phyloP scores from a whole-genome alignment of 2,888 invertebrate species.

The Nesidiocoris tenuis region DNA sequence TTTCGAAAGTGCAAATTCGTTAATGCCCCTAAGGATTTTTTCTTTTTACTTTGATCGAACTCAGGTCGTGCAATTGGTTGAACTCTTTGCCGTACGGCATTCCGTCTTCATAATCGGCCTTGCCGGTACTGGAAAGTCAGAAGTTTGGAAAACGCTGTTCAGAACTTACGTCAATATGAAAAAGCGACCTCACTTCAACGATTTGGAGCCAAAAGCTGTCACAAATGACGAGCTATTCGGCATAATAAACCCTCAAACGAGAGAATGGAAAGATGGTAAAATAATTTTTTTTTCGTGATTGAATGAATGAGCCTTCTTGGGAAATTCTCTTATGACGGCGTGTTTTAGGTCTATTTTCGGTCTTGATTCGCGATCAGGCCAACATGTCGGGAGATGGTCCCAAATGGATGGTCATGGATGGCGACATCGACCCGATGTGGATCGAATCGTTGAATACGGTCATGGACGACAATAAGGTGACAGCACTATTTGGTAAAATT shows the following conservation, averaged over 20 bases:
- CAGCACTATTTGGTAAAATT: too few species aligned
- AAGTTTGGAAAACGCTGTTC: constrained; percentile 88
- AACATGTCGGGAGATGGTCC: constrained; percentile 81
- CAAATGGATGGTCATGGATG: constrained; percentile 94
- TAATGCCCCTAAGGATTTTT: too few species aligned
- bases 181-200: constrained; percentile 78
- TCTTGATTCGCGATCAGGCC: constrained; percentile 90
- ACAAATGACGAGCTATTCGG: constrained; percentile 95
- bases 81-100: constrained; percentile 88
- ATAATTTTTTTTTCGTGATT: neutral
- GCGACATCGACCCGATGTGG: constrained; percentile 98
- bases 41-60: too few species aligned
- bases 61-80: constrained; percentile 86
- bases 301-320: neutral
- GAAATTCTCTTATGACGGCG: neutral
- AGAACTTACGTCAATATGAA: constrained; percentile 80
- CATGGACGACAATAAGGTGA: constrained; percentile 94
- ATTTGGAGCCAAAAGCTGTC: constrained; percentile 92
- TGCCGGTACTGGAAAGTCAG: constrained; percentile 88
- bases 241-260: constrained; percentile 86
- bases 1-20: too few species aligned
- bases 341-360: constrained; percentile 76
- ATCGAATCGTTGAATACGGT: constrained; percentile 94
- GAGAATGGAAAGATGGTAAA: constrained; percentile 84
- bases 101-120: constrained; percentile 85